These are phyloP conservation scores for Oreochromis niloticus DNA, from an alignment of 2,113 vertebrate genomes.

Conservation along the genomic window DNA sequence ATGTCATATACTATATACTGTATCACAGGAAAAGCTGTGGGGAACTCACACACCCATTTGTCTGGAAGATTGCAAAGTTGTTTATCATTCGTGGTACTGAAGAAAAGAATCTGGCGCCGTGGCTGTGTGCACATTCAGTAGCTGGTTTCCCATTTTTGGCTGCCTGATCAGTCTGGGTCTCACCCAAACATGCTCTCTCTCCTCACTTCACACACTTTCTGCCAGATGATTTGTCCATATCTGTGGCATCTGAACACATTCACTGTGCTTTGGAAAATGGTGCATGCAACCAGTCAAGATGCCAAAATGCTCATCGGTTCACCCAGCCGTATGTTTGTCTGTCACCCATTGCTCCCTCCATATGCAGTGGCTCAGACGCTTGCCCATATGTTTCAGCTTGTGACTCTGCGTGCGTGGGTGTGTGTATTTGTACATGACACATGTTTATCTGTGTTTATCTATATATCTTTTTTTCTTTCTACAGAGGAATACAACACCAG, in stretches of 20 bases:
- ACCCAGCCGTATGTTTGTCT: slow-evolving; percentile 63
- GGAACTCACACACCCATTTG: neutral
- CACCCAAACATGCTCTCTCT: slow-evolving; percentile 50
- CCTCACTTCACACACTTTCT: slow-evolving; percentile 48
- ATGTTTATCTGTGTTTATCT: neutral
- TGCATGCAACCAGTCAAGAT: slow-evolving; percentile 25
- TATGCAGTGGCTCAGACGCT: slow-evolving; percentile 58
- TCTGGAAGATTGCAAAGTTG: neutral
- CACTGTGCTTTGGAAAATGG: slow-evolving; percentile 31
- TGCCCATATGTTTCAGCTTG: slow-evolving; percentile 62
- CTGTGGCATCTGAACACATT: slow-evolving; percentile 45
- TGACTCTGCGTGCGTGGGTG: slow-evolving; percentile 15
- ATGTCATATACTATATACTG: neutral
- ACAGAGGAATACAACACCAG: slow-evolving; percentile 95
- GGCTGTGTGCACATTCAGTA: slow-evolving; percentile 11
- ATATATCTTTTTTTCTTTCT: neutral
- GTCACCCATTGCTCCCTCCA: slow-evolving; percentile 60
- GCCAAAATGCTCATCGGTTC: slow-evolving; percentile 49
- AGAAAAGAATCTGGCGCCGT: neutral
- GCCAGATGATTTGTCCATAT: slow-evolving; percentile 62
- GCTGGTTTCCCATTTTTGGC: slow-evolving; percentile 46
- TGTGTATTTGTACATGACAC: neutral
- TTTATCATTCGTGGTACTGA: neutral
- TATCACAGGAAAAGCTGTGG: neutral
- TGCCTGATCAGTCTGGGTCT: slow-evolving; percentile 31